Base-by-base conservation (phyloP, 2,113 vertebrate genomes). In the Heteronetta atricapilla region DNA sequence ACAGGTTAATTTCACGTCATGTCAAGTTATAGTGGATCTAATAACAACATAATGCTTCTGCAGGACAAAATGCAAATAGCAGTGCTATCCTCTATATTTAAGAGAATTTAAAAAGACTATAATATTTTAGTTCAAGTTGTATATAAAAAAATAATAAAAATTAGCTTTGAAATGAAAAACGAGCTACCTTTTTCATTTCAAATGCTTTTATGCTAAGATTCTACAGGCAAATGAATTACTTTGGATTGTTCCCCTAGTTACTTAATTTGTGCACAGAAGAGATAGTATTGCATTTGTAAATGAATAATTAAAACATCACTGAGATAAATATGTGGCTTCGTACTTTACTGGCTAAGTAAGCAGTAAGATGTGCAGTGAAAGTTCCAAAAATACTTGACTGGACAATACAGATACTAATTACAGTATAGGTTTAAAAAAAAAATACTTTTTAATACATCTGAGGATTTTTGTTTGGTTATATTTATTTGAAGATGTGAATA, bases 271-370 rank as follows among this genome's bases (percentile, higher is more conserved):
- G 82, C 89, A 92, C 40, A 86, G 87, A 96, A 75, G 46, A 86
- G 90, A 93, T 98, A 96, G 56, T 70, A 82, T 97, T 97, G 29
- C 96, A 95, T 85, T 96, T 95, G 36, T 96, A 85, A 92, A 95
- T 98, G 56, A 98, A 98, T 98, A 97, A 98, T 98, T 98, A 91
- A 98, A 93, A 77, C 58, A 22, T 91, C 58, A 58, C 76, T 95
- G 89, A 82, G 93, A 89, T 77, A 94, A 92, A 79, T 85, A 15
- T 70, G 94, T 93, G 81, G 91, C 95, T 97, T 96, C 95, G 78
- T 78, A 53, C 31, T 7, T 75, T 67, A 69, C 67, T 81, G 66
- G 46, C n/a, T 63, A 58, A 19, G 38, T 72, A 48, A 82, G 29
- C 82, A 40, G 16, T 70, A 8, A 13, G 38, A 72, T 88, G 33